A percentile compares a stretch with the other conserved stretches of the same genome.
phyloP scores from a whole-genome alignment of 2,888 invertebrate species.

The Limnephilus rhombicus region DNA sequence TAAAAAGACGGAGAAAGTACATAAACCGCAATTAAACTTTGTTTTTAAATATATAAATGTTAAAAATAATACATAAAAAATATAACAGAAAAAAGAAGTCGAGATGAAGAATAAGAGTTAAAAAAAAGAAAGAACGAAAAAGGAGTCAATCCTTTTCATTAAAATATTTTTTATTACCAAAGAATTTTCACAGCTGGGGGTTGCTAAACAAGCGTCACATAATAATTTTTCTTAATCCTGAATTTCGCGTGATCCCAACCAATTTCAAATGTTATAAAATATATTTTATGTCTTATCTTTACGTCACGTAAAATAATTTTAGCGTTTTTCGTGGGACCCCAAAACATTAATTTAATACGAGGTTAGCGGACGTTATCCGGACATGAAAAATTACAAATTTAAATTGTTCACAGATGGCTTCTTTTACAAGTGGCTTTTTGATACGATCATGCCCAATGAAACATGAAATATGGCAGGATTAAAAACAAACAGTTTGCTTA shows the following conservation, averaged over 20 bases:
- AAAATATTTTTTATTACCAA: too few species aligned
- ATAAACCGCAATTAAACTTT: too few species aligned
- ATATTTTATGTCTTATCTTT: neutral
- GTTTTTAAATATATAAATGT: too few species aligned
- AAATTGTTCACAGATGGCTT: neutral
- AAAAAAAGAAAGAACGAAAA: too few species aligned
- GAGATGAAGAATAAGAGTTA: too few species aligned
- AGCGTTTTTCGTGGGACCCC: neutral
- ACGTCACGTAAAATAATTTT: neutral
- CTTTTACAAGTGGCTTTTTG: conserved; percentile 12
- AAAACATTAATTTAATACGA: conserved; percentile 24
- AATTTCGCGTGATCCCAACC: neutral
- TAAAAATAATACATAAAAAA: too few species aligned
- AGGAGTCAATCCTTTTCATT: too few species aligned
- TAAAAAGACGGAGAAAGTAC: too few species aligned
- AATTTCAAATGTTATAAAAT: neutral
- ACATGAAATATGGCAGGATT: conserved; percentile 7
- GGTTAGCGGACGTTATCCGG: conserved; percentile 8
- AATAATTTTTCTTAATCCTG: neutral
- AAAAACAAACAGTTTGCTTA: neutral
- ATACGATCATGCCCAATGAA: conserved; percentile 23
- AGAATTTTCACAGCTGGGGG: neutral
- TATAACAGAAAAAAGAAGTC: too few species aligned
- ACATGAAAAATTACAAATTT: conserved; percentile 25
- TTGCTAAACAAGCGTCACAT: neutral